Conservation (phyloP, 1,140 invertebrate species). For the Drosophila kepulauana region DNA sequence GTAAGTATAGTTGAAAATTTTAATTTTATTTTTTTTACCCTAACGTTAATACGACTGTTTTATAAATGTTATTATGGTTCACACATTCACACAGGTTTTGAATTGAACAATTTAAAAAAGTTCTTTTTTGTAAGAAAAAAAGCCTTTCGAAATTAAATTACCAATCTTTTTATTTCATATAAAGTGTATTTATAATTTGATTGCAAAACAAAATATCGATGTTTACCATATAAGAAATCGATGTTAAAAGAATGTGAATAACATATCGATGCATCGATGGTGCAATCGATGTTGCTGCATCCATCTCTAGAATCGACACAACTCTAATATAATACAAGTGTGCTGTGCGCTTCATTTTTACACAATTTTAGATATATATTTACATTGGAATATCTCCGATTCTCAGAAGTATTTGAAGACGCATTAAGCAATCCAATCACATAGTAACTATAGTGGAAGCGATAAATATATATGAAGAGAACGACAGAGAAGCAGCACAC, state of each 20-base stretch:
- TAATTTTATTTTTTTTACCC: no score
- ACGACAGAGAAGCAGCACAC: conserved; percentile 12
- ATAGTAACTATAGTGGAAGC: neutral
- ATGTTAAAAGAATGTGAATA: no score
- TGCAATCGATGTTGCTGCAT: neutral
- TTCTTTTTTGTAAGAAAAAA: no score
- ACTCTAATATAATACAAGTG: conserved; percentile 31
- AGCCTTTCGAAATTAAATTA: no score
- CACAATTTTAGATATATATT: conserved; percentile 14
- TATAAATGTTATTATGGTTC: no score
- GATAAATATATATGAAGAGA: conserved; percentile 11
- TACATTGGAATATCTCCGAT: conserved; percentile 12
- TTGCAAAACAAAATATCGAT: neutral
- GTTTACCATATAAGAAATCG: neutral
- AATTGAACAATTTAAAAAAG: no score
- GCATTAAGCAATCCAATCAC: neutral
- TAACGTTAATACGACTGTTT: no score
- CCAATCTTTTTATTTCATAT: no score
- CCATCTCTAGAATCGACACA: conserved; percentile 2
- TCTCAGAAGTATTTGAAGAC: neutral
- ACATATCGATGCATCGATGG: neutral
- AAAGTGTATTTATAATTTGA: no score
- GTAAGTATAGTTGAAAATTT: no score
- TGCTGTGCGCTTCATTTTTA: conserved; percentile 33
- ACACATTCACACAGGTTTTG: no score